Percentiles rank a stretch among this genome's conserved stretches.
Conservation (phyloP, 2,797 vertebrate species). For the Toxotes lorentzi region DNA sequence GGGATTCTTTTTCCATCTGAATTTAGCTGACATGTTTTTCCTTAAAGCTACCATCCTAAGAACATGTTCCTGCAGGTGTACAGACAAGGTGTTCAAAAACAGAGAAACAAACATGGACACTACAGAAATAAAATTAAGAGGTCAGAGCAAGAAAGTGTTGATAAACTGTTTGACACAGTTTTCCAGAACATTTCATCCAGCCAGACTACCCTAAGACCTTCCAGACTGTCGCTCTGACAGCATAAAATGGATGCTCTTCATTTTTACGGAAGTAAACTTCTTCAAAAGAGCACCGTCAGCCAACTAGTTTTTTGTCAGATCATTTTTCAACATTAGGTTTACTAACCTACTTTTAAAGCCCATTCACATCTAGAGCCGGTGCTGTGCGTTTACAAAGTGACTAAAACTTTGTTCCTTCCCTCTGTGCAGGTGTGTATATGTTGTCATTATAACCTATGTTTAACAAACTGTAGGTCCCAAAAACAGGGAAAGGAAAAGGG, state of each 20-base stretch:
- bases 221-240: conserved; percentile 21
- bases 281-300: conserved; percentile 47
- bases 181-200: conserved; percentile 24
- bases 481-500: not conserved
- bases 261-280: conserved; percentile 47
- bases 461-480: not conserved
- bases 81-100: not conserved
- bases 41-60: not conserved
- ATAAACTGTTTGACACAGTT: conserved; percentile 18
- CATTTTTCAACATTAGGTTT: conserved; percentile 60
- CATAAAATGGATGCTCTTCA: conserved; percentile 49
- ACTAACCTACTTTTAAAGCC: conserved; percentile 49
- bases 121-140: not conserved
- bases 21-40: not conserved
- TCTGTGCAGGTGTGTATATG: not conserved
- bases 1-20: conserved; percentile 12
- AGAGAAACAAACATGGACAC: not conserved
- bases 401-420: not conserved
- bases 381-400: conserved; percentile 11
- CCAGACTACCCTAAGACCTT: not conserved
- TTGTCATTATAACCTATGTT: not conserved
- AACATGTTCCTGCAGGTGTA: not conserved
- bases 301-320: conserved; percentile 55
- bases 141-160: not conserved
- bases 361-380: conserved; percentile 26